These are phyloP conservation scores for Eumacrocentrus americanus DNA, from an alignment of 2,888 invertebrate genomes.

Conservation along the genomic window DNA sequence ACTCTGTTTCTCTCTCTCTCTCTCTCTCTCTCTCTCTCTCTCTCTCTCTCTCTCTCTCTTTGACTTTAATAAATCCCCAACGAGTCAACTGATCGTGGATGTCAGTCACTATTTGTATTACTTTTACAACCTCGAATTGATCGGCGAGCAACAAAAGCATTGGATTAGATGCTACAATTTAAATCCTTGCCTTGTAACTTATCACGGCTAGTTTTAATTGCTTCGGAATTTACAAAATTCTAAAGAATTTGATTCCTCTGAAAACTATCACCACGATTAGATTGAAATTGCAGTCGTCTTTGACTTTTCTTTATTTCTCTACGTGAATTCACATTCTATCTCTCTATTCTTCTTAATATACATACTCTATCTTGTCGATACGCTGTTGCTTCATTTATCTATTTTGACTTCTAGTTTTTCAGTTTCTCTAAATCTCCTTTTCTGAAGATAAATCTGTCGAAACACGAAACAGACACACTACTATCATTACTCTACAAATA, in stretches of 20 bases:
- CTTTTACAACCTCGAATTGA: too few relatives aligned
- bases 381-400: background rate
- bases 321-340: background rate
- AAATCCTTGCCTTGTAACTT: background rate
- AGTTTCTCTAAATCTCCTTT: background rate
- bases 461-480: conserved; percentile 26
- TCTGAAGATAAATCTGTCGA: conserved; percentile 30
- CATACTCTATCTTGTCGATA: background rate
- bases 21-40: conserved; percentile 26
- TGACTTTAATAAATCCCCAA: conserved; percentile 17
- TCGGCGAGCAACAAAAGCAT: too few relatives aligned
- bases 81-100: background rate
- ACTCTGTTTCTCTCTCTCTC: conserved; percentile 23
- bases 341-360: background rate
- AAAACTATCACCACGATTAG: background rate
- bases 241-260: too few relatives aligned
- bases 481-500: conserved; percentile 4
- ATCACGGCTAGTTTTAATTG: background rate
- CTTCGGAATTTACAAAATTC: too few relatives aligned
- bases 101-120: background rate
- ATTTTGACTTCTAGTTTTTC: background rate
- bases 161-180: too few relatives aligned
- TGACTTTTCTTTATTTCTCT: background rate
- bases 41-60: conserved; percentile 27
- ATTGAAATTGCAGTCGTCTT: background rate